Evolutionary conservation across 2,113 vertebrate genomes (phyloP), one percentile per base, ranked within the genome.

Genomic region (Chloroceryle aenea): DNA sequence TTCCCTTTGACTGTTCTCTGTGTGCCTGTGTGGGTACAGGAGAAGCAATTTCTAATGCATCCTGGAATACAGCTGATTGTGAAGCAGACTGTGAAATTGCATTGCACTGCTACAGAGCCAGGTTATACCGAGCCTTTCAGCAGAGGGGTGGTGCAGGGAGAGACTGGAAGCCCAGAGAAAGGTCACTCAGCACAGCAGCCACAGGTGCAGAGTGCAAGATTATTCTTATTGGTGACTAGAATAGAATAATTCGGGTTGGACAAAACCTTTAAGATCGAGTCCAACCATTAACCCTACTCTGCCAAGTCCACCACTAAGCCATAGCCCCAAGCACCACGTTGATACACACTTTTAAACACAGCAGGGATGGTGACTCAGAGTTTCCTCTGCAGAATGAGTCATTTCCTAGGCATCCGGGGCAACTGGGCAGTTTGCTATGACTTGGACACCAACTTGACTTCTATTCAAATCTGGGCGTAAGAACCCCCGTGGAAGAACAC

Each of bases 31-130:
- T 89, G 87, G 73, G 43, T 85, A 71, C 48, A 87, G 74, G 42
- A 87, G 62, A 85, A 82, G 56, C 66, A 48, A 18, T 94, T 95
- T 91, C 45, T 91, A 11, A 40, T 32, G 73, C 40, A 19, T 75
- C 66, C 43, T 85, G 84, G 32, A 92, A 87, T 43, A 43, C 27
- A 66, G 59, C 68, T 89, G 85, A 48, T 66, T 47, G 86, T 68
- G 90, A 66, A 94, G 80, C 83, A 67, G 73, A 40, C 90, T 81
- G 66, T 90, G 87, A 94, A 95, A 89, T 89, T 89, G 67, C 74
- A 25, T 84, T 81, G 89, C 27, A 6, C 29, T 87, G 84, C 68
- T 75, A 4, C 30, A 40, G 63, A 29, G 36, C n/a, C 26, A 59
- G 43, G 40, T 79, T 87, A 43, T 74, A 47, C 52, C 42, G 67